Conservation (phyloP, 1,140 invertebrate species). For the Brachystomella parvula region DNA sequence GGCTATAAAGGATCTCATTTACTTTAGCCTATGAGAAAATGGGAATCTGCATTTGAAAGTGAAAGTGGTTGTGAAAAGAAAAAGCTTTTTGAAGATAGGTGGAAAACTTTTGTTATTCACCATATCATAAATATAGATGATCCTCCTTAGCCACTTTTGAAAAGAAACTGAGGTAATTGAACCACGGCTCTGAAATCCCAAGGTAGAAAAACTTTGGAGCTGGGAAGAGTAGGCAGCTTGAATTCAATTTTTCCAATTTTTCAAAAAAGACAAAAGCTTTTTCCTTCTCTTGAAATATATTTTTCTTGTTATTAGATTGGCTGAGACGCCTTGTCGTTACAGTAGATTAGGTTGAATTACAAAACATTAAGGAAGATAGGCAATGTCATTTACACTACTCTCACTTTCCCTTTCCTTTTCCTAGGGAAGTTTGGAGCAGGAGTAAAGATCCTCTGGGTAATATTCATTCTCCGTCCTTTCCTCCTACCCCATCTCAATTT, state of each 20-base stretch:
- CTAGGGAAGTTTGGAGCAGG: too few relatives aligned
- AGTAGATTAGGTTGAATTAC: conserved; percentile 1
- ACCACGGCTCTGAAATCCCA: background rate
- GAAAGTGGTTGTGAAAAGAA: background rate
- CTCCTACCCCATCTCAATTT: background rate
- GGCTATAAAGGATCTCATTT: too few relatives aligned
- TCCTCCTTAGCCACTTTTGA: too few relatives aligned
- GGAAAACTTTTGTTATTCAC: background rate
- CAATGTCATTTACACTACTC: background rate
- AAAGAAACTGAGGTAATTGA: background rate
- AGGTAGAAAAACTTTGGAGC: background rate
- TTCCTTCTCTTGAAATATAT: background rate
- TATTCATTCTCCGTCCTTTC: background rate
- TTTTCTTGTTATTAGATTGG: background rate
- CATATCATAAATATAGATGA: background rate
- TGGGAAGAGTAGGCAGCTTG: too few relatives aligned
- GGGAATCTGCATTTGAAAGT: too few relatives aligned
- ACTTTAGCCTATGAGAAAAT: too few relatives aligned
- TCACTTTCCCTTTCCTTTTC: too few relatives aligned
- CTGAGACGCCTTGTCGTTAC: background rate
- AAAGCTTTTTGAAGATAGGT: background rate
- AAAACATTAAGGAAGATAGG: conserved; percentile 1
- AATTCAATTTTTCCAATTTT: conserved; percentile 2
- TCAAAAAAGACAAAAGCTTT: background rate
- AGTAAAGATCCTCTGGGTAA: too few relatives aligned